phyloP scores from a whole-genome alignment of 2,888 invertebrate species.

The Dendrolimus pini region DNA sequence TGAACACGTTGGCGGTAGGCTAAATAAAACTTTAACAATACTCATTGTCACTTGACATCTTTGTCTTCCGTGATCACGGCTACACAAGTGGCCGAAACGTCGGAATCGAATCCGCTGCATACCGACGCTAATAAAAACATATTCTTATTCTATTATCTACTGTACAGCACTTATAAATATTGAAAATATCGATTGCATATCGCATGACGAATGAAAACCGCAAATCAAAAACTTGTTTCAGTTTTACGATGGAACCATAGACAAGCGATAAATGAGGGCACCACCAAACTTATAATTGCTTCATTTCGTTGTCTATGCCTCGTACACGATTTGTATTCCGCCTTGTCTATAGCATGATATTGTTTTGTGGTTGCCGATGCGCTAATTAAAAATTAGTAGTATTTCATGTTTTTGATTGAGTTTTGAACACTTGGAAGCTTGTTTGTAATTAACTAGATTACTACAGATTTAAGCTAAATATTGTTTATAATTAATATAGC shows the following conservation, averaged over 20 bases:
- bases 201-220: background rate
- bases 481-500: too few relatives aligned
- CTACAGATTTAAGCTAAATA: too few relatives aligned
- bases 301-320: conserved; percentile 52
- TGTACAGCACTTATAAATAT: background rate
- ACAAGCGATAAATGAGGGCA: conserved; percentile 65
- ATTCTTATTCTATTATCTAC: too few relatives aligned
- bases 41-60: too few relatives aligned
- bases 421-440: background rate
- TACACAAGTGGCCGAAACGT: too few relatives aligned
- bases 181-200: background rate
- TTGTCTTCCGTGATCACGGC: too few relatives aligned
- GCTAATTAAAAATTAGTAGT: conserved; percentile 19
- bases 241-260: conserved; percentile 40
- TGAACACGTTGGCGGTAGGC: too few relatives aligned
- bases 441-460: too few relatives aligned
- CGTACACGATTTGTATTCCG: conserved; percentile 9
- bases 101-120: background rate
- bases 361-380: conserved; percentile 2
- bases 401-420: background rate
- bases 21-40: too few relatives aligned
- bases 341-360: background rate
- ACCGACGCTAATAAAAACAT: too few relatives aligned
- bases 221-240: background rate
- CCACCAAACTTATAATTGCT: conserved; percentile 73